phyloP scores from a whole-genome alignment of 2,113 vertebrate genomes.

The Psettodes erumei region DNA sequence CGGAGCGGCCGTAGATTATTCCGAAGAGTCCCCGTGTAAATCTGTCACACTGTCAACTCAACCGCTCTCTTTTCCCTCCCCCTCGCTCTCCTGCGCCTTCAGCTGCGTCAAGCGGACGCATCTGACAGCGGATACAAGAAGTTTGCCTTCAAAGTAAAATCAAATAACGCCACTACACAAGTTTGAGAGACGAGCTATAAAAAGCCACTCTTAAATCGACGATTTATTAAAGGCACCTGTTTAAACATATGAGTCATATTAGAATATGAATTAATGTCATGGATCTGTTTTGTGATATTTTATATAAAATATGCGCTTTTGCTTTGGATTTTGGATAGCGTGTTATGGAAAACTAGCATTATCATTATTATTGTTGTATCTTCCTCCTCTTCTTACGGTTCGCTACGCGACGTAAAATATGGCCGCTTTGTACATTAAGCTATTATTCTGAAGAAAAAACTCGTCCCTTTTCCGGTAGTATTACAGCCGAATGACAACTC shows the following conservation, averaged over 20 bases:
- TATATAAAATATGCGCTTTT: neutral
- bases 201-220: neutral
- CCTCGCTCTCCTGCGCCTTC: constrained; percentile 1
- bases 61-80: constrained; percentile 23
- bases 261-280: neutral
- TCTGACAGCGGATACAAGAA: neutral
- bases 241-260: neutral
- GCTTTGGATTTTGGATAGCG: neutral
- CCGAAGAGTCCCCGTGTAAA: constrained; percentile 29
- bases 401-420: too few species aligned
- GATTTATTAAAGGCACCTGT: neutral
- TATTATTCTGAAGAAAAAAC: constrained; percentile 37
- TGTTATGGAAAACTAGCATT: too few species aligned
- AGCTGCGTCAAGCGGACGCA: constrained; percentile 42
- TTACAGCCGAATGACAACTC: constrained; percentile 3
- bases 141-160: constrained; percentile 42
- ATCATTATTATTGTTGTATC: too few species aligned
- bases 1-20: neutral
- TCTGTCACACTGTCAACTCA: constrained; percentile 55
- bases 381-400: too few species aligned
- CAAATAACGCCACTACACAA: neutral
- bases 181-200: neutral
- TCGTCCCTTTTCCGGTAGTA: constrained; percentile 33
- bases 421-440: fast-evolving
- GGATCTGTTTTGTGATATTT: neutral